These are phyloP conservation scores for Sorex araneus DNA, from an alignment of 2,113 vertebrate species.

Conservation along the genomic window DNA sequence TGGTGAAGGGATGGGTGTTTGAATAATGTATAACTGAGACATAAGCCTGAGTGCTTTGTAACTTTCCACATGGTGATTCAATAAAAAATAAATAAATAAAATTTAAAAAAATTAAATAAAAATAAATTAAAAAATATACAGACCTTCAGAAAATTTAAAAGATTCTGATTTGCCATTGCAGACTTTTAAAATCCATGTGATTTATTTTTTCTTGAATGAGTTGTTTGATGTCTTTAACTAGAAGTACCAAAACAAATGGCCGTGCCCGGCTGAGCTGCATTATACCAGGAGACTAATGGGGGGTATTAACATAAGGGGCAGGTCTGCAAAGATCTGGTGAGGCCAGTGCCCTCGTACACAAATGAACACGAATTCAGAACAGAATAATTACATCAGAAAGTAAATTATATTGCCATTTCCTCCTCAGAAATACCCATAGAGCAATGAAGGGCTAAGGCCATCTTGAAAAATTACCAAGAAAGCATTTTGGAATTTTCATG, in stretches of 20 bases:
- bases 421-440: slow-evolving; percentile 80
- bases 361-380: slow-evolving; percentile 78
- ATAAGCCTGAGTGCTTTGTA: no score
- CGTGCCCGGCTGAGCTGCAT: slow-evolving; percentile 81
- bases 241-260: slow-evolving; percentile 80
- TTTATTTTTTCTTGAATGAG: slow-evolving; percentile 78
- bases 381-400: slow-evolving; percentile 74
- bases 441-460: slow-evolving; percentile 72
- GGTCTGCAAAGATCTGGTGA: slow-evolving; percentile 79
- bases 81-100: no score
- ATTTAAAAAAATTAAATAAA: no score
- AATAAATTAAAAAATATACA: slow-evolving; percentile 62
- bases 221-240: slow-evolving; percentile 78
- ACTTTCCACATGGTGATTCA: no score
- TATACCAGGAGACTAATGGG: slow-evolving; percentile 83
- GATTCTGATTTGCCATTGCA: slow-evolving; percentile 12
- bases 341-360: slow-evolving; percentile 84
- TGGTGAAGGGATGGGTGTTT: no score
- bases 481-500: slow-evolving; percentile 31
- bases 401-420: slow-evolving; percentile 83
- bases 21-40: no score
- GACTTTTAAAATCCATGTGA: slow-evolving; percentile 72
- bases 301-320: slow-evolving; percentile 84
- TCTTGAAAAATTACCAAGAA: slow-evolving; percentile 58
- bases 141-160: slow-evolving; percentile 52